Evolutionary conservation across 2,113 vertebrate genomes (phyloP), one percentile per base, ranked within the genome.

Genomic region (Dendropsophus ebraccatus): DNA sequence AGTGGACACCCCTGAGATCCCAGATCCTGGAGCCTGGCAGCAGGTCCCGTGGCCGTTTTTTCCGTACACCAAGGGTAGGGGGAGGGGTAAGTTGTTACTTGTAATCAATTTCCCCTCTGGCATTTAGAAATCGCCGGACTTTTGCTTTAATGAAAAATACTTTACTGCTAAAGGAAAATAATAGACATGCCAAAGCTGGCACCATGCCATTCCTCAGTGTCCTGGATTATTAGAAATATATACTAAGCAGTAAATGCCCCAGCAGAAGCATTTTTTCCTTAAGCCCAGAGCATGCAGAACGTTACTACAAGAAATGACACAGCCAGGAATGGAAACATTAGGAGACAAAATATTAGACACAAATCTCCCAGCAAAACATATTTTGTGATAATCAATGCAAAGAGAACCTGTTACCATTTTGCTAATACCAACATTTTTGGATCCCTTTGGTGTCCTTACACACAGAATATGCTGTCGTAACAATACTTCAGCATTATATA

Each of bases 401-500:
- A 76, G 37, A 28, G 70, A 49, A 84, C 83, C 72, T 65, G 83
- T 76, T 76, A 62, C 72, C 12, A 77, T 76, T 84, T 84, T 84
- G 83, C 83, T 76, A 84, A 84, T 84, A 65, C 72, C 72, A 60
- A 76, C 72, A 84, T 76, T 84, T 84, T 47, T 12, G 25, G 35
- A 84, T 84, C 83, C 83, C 83, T 84, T 62, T 19, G 56, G 83
- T 65, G 45, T 79, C 75, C 62, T 79, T 69, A 70, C 62, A 85
- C 65, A 70, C 60, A 69, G 62, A 70, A 85, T 79, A 30, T 79
- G 84, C 74, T 79, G 75, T 30, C 52, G 47, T 70, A 85, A 85
- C 75, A 85, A 79, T 79, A 79, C 60, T 85, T 85, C 74, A 78
- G 60, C 58, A 78, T 70, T 70, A 54, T 79, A 85, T 85, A 70